phyloP scores from a whole-genome alignment of 2,797 vertebrate genomes.

The Lemur catta region DNA sequence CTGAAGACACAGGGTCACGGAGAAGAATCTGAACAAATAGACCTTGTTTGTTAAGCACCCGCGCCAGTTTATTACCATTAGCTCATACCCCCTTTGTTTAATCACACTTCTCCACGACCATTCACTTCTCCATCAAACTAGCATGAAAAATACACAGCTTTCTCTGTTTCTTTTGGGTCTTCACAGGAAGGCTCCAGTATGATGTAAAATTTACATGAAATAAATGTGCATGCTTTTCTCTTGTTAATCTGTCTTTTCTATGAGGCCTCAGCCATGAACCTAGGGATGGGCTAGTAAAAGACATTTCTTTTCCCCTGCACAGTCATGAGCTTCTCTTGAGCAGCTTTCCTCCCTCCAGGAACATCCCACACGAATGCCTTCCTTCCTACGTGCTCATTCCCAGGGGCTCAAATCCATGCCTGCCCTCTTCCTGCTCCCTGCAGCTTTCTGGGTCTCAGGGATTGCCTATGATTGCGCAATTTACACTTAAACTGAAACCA shows the following conservation, averaged over 20 bases:
- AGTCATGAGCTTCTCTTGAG: not conserved
- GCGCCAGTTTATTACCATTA: not conserved
- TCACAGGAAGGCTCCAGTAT: not conserved
- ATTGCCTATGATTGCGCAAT: not conserved
- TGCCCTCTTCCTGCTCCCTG: not conserved
- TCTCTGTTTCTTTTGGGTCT: not conserved
- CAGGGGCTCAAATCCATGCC: not conserved
- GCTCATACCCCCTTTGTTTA: fast-evolving
- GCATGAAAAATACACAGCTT: not conserved
- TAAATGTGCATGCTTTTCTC: not conserved
- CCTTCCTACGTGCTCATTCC: not conserved
- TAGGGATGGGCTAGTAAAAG: not conserved
- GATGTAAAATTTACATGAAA: not conserved
- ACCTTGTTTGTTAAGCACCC: not conserved
- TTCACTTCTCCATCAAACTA: not conserved
- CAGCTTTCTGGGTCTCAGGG: not conserved
- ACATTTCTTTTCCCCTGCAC: not conserved
- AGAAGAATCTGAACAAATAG: not conserved
- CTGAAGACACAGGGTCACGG: not conserved
- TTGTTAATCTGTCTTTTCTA: not conserved
- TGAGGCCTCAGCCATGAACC: not conserved
- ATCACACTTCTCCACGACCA: not conserved
- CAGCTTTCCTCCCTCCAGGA: not conserved
- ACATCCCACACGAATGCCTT: not conserved
- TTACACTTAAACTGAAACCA: not conserved